Conservation (phyloP, 2,888 invertebrate genomes). For the Erynnis tages region DNA sequence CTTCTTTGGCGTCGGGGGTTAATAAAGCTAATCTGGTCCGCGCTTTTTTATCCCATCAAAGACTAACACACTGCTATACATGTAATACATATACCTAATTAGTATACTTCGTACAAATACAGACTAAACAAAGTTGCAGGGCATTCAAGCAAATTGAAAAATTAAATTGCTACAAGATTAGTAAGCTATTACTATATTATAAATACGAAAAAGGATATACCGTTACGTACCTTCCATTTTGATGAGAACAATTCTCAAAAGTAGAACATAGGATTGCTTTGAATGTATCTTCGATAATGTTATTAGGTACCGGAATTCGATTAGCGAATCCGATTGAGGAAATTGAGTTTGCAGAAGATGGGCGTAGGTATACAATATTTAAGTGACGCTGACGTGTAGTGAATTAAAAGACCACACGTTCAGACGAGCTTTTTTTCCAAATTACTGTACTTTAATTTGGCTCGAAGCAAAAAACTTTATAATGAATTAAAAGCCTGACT, state of each 20-base stretch:
- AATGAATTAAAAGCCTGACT: not conserved
- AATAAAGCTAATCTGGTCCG: conserved; percentile 17
- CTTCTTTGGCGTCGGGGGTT: no score
- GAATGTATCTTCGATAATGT: conserved; percentile 21
- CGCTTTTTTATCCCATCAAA: conserved; percentile 9
- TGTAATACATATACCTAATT: not conserved
- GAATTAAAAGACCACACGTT: conserved; percentile 3
- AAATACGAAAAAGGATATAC: conserved; percentile 20
- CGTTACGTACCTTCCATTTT: conserved; percentile 22
- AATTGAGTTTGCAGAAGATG: conserved; percentile 54
- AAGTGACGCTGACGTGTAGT: conserved; percentile 51
- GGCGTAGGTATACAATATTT: conserved; percentile 50
- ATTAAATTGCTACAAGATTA: not conserved
- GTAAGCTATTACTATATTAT: conserved; percentile 3
- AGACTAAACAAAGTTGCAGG: no score
- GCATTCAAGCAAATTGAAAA: no score
- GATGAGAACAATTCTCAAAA: conserved; percentile 26
- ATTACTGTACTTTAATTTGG: conserved; percentile 8
- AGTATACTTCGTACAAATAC: not conserved
- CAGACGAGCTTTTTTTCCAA: conserved; percentile 1
- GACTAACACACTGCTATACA: not conserved
- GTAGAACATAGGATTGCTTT: conserved; percentile 25
- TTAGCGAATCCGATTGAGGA: conserved; percentile 70
- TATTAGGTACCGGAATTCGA: conserved; percentile 50
- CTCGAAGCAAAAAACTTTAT: conserved; percentile 6